phyloP scores from a whole-genome alignment of 2,888 invertebrate species.

The Blera fallax region DNA sequence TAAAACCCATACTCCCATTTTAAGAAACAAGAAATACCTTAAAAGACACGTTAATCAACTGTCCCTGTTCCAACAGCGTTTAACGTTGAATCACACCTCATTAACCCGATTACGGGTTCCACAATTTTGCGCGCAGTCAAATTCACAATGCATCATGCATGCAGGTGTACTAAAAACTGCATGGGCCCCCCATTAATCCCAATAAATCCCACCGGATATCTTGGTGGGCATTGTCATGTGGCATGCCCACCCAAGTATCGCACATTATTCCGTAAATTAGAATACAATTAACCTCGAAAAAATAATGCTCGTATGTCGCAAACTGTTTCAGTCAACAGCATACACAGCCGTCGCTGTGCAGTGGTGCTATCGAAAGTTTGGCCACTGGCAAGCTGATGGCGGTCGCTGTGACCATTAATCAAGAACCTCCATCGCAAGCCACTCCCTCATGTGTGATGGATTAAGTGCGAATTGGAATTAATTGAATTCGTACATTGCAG shows the following conservation, averaged over 20 bases:
- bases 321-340: constrained; percentile 50
- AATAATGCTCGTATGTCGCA: constrained; percentile 46
- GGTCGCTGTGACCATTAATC: constrained; percentile 63
- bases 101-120: constrained; percentile 52
- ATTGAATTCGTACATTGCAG: constrained; percentile 72
- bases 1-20: too few species aligned
- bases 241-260: constrained; percentile 62
- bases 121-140: constrained; percentile 33
- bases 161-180: constrained; percentile 43
- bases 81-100: constrained; percentile 52
- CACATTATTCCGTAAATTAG: constrained; percentile 63
- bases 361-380: constrained; percentile 13
- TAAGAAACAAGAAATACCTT: background rate
- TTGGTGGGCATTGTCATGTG: constrained; percentile 11
- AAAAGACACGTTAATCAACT: background rate
- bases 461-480: constrained; percentile 72
- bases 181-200: constrained; percentile 36
- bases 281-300: constrained; percentile 70
- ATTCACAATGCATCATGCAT: constrained; percentile 18
- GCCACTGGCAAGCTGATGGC: constrained; percentile 17
- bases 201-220: constrained; percentile 39
- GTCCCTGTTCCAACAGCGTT: background rate
- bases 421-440: constrained; percentile 66
- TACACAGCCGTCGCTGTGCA: background rate
- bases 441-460: constrained; percentile 72